These are phyloP conservation scores for Malachius bipustulatus DNA, from an alignment of 2,888 invertebrate genomes.

Conservation along the genomic window DNA sequence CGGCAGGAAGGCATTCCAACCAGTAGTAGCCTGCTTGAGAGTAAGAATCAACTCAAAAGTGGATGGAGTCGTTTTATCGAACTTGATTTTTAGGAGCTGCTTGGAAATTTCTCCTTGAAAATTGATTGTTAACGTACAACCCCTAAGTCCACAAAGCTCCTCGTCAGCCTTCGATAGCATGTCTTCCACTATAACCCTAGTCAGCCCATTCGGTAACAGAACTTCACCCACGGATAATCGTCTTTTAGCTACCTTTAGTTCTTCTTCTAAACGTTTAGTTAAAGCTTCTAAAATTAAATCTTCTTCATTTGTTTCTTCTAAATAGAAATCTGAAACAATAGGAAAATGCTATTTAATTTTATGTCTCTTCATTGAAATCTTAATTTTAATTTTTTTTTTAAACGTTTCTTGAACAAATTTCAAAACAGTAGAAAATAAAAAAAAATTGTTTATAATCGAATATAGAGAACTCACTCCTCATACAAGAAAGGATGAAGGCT, in stretches of 20 bases:
- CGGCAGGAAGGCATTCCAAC: slow-evolving; percentile 76
- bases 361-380: too few relatives aligned
- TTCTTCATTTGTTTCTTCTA: too few relatives aligned
- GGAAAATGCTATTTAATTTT: too few relatives aligned
- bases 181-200: slow-evolving; percentile 63
- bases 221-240: slow-evolving; percentile 73
- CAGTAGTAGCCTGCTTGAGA: slow-evolving; percentile 68
- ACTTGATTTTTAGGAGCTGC: slow-evolving; percentile 66
- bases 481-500: too few relatives aligned
- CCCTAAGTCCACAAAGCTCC: slow-evolving; percentile 81
- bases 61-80: slow-evolving; percentile 72
- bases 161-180: slow-evolving; percentile 69
- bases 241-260: slow-evolving; percentile 66
- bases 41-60: slow-evolving; percentile 83
- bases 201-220: slow-evolving; percentile 67
- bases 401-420: too few relatives aligned
- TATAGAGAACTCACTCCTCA: too few relatives aligned
- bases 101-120: slow-evolving; percentile 58
- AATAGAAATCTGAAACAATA: too few relatives aligned
- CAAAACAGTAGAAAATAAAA: too few relatives aligned
- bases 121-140: slow-evolving; percentile 70
- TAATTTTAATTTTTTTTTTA: too few relatives aligned
- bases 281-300: slow-evolving; percentile 54
- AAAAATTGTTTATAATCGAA: too few relatives aligned
- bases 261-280: slow-evolving; percentile 62